Conservation (phyloP, 2,797 vertebrate species). For the Sylvia borin region DNA sequence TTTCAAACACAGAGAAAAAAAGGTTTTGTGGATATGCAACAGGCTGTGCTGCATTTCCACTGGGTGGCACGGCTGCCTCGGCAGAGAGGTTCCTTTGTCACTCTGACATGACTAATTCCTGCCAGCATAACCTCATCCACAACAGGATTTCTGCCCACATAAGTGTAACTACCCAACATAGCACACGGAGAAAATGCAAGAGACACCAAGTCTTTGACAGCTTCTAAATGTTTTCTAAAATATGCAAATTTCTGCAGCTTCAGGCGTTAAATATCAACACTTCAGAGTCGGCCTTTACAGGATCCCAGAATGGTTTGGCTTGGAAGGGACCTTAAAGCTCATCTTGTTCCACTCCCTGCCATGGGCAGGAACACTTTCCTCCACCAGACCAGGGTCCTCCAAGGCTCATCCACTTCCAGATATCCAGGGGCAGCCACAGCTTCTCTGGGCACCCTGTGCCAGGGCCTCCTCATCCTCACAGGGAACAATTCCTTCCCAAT, state of each 20-base stretch:
- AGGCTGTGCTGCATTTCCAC: conserved; percentile 35
- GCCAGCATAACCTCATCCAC: conserved; percentile 59
- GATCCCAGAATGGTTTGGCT: not conserved
- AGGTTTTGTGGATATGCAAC: not conserved
- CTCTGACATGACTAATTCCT: conserved; percentile 54
- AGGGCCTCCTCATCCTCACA: not conserved
- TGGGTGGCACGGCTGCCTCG: conserved; percentile 50
- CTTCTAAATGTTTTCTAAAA: conserved; percentile 25
- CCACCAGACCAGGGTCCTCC: fast-evolving
- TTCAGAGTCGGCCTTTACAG: not conserved
- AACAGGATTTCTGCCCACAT: conserved; percentile 60
- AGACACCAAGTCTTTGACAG: conserved; percentile 32
- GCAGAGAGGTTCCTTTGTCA: conserved; percentile 49
- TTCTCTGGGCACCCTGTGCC: not conserved
- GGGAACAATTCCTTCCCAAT: not conserved
- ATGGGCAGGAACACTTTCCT: not conserved
- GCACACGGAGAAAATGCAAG: conserved; percentile 31
- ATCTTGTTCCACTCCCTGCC: not conserved
- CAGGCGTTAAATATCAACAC: not conserved
- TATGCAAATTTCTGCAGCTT: conserved; percentile 52
- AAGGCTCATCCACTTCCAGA: not conserved
- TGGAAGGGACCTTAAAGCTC: not conserved
- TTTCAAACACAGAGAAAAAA: not conserved
- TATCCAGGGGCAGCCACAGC: not conserved
- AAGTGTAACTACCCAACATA: conserved; percentile 43